Percentiles rank a stretch among this genome's conserved stretches.
These are phyloP conservation scores for Microtus richardsoni DNA, from an alignment of 2,113 vertebrate species.

Conservation along the genomic window DNA sequence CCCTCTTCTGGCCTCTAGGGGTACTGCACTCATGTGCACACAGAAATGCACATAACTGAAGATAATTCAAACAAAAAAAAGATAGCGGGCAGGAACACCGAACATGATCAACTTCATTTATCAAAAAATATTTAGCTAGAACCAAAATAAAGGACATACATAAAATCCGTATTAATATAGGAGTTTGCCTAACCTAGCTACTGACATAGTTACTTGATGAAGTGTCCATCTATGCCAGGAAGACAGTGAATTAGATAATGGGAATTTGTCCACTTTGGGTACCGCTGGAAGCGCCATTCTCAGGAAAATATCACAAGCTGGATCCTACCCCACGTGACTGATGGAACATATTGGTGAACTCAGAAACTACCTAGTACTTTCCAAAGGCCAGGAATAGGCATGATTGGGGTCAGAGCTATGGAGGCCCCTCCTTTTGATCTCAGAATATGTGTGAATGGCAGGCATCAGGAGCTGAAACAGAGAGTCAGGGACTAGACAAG, in stretches of 20 bases:
- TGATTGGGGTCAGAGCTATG: neutral
- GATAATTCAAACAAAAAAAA: neutral
- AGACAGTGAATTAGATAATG: no score
- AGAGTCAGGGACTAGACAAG: no score
- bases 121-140: neutral
- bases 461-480: no score
- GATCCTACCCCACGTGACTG: neutral
- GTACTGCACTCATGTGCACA: neutral
- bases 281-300: neutral
- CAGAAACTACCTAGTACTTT: neutral
- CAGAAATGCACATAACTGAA: neutral
- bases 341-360: fast-evolving
- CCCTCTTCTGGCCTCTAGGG: neutral
- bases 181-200: neutral
- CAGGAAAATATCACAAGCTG: no score
- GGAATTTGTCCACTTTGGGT: neutral
- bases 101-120: neutral
- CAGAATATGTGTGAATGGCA: neutral
- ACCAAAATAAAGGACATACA: neutral
- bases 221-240: neutral
- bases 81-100: neutral
- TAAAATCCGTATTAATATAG: neutral
- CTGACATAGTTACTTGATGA: neutral
- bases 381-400: neutral
- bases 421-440: neutral